A percentile compares a stretch with the other conserved stretches of the same genome.
phyloP scores from a whole-genome alignment of 2,888 invertebrate species.

The Heteromyza rotundicornis region DNA sequence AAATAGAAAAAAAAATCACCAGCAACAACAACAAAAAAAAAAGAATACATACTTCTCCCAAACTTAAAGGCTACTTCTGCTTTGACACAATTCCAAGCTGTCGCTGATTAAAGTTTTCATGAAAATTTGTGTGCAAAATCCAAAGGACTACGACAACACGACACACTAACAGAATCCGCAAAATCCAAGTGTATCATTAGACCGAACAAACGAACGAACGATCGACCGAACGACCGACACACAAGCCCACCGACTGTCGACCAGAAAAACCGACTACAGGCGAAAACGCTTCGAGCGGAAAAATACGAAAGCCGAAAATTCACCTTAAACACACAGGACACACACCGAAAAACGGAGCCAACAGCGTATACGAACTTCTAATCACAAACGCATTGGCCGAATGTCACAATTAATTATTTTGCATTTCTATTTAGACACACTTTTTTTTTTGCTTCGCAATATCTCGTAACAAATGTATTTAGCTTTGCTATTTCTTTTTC shows the following conservation, averaged over 20 bases:
- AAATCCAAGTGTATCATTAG: conserved; percentile 6
- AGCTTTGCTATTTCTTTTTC: no score
- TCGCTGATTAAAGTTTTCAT: no score
- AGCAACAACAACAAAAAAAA: no score
- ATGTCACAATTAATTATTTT: neutral
- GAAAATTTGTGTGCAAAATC: neutral
- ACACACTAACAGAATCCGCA: neutral
- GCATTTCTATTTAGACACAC: conserved; percentile 11
- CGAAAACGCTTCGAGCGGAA: conserved; percentile 11
- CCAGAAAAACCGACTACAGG: neutral
- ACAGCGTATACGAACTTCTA: no score
- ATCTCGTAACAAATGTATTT: no score
- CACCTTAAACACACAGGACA: neutral
- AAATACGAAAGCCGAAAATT: conserved; percentile 8
- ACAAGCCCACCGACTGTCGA: conserved; percentile 3
- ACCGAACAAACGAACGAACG: conserved; percentile 26
- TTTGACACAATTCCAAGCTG: no score
- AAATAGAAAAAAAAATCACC: no score
- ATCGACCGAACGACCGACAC: conserved; percentile 20
- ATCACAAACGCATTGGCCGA: no score
- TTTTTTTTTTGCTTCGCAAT: no score
- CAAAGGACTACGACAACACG: conserved; percentile 6
- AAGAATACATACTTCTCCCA: no score
- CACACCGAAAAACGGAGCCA: neutral
- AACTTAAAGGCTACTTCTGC: no score